These are phyloP conservation scores for Myotis davidii DNA, from an alignment of 2,113 vertebrate species.

Conservation along the genomic window DNA sequence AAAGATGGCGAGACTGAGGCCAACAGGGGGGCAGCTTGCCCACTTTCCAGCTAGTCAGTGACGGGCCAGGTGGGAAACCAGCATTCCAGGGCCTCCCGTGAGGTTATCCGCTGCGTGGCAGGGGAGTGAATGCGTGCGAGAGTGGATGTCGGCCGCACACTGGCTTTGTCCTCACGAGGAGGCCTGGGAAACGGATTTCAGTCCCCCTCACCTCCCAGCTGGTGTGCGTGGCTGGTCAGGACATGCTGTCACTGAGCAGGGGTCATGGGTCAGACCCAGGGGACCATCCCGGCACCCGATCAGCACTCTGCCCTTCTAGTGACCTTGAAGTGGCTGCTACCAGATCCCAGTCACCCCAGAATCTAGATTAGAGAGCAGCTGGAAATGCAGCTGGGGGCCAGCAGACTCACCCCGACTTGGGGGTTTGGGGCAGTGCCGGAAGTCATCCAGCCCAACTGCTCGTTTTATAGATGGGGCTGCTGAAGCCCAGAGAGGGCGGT, in stretches of 20 bases:
- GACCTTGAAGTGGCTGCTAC: background rate
- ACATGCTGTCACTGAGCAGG: background rate
- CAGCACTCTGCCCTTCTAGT: background rate
- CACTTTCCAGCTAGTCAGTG: background rate
- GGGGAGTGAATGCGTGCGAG: background rate
- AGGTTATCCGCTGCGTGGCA: background rate
- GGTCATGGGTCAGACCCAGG: background rate
- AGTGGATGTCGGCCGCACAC: background rate
- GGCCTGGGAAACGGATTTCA: background rate
- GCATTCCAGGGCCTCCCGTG: background rate
- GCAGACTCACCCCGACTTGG: background rate
- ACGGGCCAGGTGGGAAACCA: background rate
- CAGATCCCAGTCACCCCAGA: background rate
- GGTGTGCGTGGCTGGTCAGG: background rate
- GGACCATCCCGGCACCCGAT: background rate
- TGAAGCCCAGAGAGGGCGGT: background rate
- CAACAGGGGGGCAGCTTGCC: background rate
- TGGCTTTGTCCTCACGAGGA: background rate
- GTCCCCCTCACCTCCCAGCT: background rate
- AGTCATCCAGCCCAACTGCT: background rate
- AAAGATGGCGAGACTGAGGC: background rate
- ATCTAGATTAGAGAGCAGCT: background rate
- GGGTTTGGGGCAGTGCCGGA: rapidly evolving
- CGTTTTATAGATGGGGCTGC: rapidly evolving
- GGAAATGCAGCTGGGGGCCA: background rate